phyloP scores from a whole-genome alignment of 1,140 invertebrate genomes.

The Parasteatoda tepidariorum region DNA sequence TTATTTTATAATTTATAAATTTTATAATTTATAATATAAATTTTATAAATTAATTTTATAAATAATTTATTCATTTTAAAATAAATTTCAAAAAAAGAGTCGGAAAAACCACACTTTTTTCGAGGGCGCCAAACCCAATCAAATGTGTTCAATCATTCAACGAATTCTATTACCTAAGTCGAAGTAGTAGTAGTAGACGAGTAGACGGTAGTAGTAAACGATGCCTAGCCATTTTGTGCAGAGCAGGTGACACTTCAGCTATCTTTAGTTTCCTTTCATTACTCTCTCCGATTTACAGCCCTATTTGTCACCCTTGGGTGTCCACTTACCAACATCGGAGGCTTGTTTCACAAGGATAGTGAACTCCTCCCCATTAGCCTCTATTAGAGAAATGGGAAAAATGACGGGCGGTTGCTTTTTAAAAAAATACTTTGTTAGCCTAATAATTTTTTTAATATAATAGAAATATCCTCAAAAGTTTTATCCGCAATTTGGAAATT shows the following conservation, averaged over 20 bases:
- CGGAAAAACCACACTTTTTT: slow-evolving; percentile 32
- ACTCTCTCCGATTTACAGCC: slow-evolving; percentile 54
- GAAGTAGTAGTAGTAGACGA: no score
- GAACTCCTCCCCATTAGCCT: slow-evolving; percentile 42
- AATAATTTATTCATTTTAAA: no score
- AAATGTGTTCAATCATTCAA: slow-evolving; percentile 47
- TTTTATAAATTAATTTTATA: no score
- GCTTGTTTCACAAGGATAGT: slow-evolving; percentile 50
- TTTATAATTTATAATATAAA: no score
- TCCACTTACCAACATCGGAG: slow-evolving; percentile 57
- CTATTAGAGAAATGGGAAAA: slow-evolving; percentile 44
- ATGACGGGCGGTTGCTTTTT: slow-evolving; percentile 30
- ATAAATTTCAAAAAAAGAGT: neutral
- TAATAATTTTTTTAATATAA: no score
- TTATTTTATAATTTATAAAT: no score
- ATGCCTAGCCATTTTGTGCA: neutral
- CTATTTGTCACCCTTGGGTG: slow-evolving; percentile 58
- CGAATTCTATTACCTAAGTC: slow-evolving; percentile 40
- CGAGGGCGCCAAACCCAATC: slow-evolving; percentile 48
- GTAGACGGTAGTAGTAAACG: no score
- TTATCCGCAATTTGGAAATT: no score
- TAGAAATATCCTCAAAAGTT: no score
- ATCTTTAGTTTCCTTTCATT: slow-evolving; percentile 43
- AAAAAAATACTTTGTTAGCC: no score
- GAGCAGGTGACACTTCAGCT: slow-evolving; percentile 14